Evolutionary conservation across 2,113 vertebrate genomes (phyloP), one percentile per base, ranked within the genome.

Genomic region (Oostethus manadensis): DNA sequence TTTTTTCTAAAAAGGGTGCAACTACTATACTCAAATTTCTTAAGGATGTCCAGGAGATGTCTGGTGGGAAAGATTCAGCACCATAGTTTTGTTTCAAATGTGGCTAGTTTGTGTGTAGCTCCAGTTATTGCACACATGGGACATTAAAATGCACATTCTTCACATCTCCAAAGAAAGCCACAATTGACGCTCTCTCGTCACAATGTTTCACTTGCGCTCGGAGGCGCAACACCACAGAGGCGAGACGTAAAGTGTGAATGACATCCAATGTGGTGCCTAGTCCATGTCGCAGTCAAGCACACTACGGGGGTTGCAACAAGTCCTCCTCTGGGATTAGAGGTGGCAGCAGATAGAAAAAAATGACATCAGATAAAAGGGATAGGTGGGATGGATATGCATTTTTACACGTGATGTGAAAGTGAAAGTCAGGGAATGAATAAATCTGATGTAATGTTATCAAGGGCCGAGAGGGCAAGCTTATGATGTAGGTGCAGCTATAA

Each of bases 191-290:
- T 55, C 42, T 38, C 23, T 0, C 13, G 38, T 57, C 56, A 46
- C 43, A 47, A 20, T 43, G 53, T 47, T 49, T 38, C 8, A 10
- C 22, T 33, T 11, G 47, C 1, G 21, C 54, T 46, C 23, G 50
- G 56, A 0, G 21, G 13, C 55, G 67, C 11, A 4, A 55, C 59
- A 51, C 72, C 11, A 63, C 67, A 62, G 20, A 64, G 61, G 66
- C 64, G 58, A 0, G 44, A 73, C 56, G 58, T 66, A 64, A 68
- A 63, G 61, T 71, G 67, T 42, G 38, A 42, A 42, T 14, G 1
- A 42, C 1, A 68, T 80, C 65, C 60, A 60, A 49, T 21, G 33
- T 47, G 67, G 57, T 59, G 67, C 21, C 57, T 62, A 45, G 62
- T 71, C 58, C 49, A 64, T 66, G 66, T 59, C 58, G 29, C 29